Conservation (phyloP, 2,113 vertebrate species). For the Crotalus helleri region DNA sequence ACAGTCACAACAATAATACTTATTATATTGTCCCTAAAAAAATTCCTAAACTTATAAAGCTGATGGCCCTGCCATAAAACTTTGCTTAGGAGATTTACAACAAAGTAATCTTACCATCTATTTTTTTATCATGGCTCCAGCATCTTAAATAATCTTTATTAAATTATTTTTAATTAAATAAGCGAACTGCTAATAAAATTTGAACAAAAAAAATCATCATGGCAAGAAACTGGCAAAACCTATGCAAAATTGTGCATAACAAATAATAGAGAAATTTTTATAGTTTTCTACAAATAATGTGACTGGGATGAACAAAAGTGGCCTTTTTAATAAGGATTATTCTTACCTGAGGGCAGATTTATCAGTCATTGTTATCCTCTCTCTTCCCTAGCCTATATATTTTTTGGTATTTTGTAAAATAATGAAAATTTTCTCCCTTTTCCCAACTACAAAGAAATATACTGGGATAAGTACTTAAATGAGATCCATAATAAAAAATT, state of each 20-base stretch:
- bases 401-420: background rate
- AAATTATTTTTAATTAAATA: background rate
- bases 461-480: background rate
- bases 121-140: background rate
- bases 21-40: background rate
- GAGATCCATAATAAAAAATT: background rate
- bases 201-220: background rate
- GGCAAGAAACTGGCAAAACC: background rate
- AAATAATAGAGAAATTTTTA: background rate
- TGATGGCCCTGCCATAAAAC: background rate
- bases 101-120: background rate
- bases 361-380: background rate
- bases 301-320: background rate
- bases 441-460: background rate
- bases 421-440: background rate
- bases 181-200: background rate
- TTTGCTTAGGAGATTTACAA: background rate
- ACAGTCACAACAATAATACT: background rate
- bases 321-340: background rate
- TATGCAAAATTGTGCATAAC: background rate
- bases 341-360: background rate
- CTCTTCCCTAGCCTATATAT: background rate
- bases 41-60: background rate
- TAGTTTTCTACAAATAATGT: background rate
- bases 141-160: background rate